A percentile compares a stretch with the other conserved stretches of the same genome.
Conservation (phyloP, 2,113 vertebrate species). For the Podocnemis expansa region DNA sequence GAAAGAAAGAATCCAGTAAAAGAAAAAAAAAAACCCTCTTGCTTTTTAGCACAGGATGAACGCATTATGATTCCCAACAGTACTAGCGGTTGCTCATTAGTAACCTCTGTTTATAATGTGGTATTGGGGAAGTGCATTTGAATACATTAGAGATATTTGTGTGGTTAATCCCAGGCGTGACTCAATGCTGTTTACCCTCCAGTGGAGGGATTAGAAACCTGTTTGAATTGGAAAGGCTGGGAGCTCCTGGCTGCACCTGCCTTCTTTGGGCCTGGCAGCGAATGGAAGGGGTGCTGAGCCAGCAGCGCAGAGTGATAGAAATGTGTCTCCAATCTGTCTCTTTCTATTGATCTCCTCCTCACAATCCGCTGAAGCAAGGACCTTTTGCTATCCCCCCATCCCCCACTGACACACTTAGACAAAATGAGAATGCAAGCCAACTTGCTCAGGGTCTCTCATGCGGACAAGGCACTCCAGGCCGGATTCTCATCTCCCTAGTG, state of each 20-base stretch:
- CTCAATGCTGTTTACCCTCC: slow-evolving; percentile 64
- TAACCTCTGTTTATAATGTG: slow-evolving; percentile 40
- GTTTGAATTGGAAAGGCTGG: slow-evolving; percentile 70
- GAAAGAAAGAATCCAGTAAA: background rate
- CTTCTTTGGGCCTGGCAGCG: background rate
- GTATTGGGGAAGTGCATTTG: slow-evolving; percentile 28
- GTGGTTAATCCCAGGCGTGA: slow-evolving; percentile 55
- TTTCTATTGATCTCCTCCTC: slow-evolving; percentile 59
- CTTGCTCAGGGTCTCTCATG: background rate
- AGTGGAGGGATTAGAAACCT: slow-evolving; percentile 69
- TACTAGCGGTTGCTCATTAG: slow-evolving; percentile 58
- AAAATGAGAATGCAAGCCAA: background rate
- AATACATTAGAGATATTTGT: slow-evolving; percentile 63
- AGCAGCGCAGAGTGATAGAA: slow-evolving; percentile 12
- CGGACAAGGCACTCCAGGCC: background rate
- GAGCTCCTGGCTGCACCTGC: background rate
- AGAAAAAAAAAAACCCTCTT: no score
- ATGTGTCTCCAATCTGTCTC: slow-evolving; percentile 60
- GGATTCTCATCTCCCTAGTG: background rate
- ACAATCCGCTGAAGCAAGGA: background rate
- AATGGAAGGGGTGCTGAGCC: background rate
- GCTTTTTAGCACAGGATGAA: background rate
- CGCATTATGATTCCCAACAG: background rate
- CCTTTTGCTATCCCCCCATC: background rate
- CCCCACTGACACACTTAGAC: background rate